phyloP scores from a whole-genome alignment of 2,113 vertebrate species.

The Euleptes europaea region DNA sequence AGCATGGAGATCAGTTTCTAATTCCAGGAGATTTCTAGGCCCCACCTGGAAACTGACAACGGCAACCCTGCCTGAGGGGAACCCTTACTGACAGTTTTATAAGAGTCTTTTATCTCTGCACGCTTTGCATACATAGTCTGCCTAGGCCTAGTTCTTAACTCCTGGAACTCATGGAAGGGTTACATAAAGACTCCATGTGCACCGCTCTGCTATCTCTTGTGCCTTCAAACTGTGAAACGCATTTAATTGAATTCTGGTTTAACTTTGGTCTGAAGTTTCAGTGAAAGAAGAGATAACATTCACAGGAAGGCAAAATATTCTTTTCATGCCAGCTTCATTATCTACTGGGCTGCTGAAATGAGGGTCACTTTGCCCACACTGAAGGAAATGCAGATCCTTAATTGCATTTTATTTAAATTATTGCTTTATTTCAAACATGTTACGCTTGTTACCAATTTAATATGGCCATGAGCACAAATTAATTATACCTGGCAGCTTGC shows the following conservation, averaged over 20 bases:
- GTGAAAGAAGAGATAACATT: constrained; percentile 60
- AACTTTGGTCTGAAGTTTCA: constrained; percentile 48
- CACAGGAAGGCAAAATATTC: constrained; percentile 38
- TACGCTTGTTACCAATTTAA: constrained; percentile 69
- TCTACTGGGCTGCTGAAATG: constrained; percentile 36
- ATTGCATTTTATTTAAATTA: constrained; percentile 67
- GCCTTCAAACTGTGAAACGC: constrained; percentile 46
- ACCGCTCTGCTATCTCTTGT: constrained; percentile 39
- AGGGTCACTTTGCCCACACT: constrained; percentile 67
- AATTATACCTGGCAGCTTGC: constrained; percentile 65
- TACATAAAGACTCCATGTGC: constrained; percentile 29
- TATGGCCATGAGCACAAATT: constrained; percentile 61
- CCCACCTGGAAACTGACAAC: background rate
- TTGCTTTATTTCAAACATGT: constrained; percentile 69
- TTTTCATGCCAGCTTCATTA: constrained; percentile 66
- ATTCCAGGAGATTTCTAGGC: too few relatives aligned
- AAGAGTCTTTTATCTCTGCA: constrained; percentile 13
- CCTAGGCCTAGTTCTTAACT: background rate
- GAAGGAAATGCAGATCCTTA: constrained; percentile 60
- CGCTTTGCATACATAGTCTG: constrained; percentile 25
- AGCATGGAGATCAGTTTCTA: too few relatives aligned
- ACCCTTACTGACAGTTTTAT: background rate
- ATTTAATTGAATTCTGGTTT: constrained; percentile 60
- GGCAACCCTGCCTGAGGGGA: background rate
- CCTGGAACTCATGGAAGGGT: constrained; percentile 22